These are phyloP conservation scores for Lordiphosa andalusiaca DNA, from an alignment of 2,888 invertebrate genomes.

Conservation along the genomic window DNA sequence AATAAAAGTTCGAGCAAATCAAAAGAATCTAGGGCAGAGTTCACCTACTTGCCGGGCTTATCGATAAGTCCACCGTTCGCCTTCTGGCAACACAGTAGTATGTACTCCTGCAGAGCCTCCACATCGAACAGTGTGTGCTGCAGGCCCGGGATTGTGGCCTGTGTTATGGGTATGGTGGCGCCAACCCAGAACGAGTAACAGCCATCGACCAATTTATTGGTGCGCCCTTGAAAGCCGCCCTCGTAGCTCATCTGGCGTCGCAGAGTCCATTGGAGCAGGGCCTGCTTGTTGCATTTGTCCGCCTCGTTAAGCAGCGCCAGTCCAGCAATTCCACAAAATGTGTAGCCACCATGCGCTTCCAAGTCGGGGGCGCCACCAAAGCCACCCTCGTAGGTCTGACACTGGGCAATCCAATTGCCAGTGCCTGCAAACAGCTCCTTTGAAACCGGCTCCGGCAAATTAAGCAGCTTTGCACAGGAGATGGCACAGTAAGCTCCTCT, in stretches of 20 bases:
- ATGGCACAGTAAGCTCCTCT: conserved; percentile 98
- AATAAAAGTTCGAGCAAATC: no score
- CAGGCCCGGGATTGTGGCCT: conserved; percentile 84
- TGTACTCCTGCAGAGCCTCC: conserved; percentile 95
- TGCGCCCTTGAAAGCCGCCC: conserved; percentile 98
- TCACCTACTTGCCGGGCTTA: conserved; percentile 95
- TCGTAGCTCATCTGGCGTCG: conserved; percentile 96
- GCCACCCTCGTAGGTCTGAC: conserved; percentile 99
- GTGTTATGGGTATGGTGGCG: conserved; percentile 92
- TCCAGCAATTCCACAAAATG: conserved; percentile 97
- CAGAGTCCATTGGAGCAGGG: conserved; percentile 91
- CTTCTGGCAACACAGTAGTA: conserved; percentile 95
- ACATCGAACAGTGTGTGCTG: conserved; percentile 86
- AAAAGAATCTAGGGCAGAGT: background rate
- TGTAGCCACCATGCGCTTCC: conserved; percentile 99
- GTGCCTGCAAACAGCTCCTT: conserved; percentile 90
- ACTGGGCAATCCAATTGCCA: conserved; percentile 95
- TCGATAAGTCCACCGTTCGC: conserved; percentile 94
- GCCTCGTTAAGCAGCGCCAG: conserved; percentile 86
- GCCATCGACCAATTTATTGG: conserved; percentile 98
- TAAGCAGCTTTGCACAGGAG: conserved; percentile 89
- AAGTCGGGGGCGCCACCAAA: conserved; percentile 96
- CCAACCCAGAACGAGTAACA: conserved; percentile 99
- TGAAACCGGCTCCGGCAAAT: conserved; percentile 86
- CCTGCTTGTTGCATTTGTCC: conserved; percentile 78